Evolutionary conservation across 2,888 invertebrate genomes (phyloP), one percentile per base, ranked within the genome.

Genomic region (Nasonovia ribisnigri): DNA sequence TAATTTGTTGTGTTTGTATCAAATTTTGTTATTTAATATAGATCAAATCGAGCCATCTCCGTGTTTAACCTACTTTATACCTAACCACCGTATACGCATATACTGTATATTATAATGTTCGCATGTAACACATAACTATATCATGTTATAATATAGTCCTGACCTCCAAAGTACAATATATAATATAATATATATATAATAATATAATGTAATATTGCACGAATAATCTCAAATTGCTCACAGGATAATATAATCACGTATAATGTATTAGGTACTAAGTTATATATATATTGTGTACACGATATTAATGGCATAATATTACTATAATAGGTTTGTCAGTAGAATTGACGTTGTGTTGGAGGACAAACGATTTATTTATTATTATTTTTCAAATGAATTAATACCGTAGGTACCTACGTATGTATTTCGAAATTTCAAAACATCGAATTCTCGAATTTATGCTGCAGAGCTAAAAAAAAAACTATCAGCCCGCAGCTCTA

Each of bases 51-150:
- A 57, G 46, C 46, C 13, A 46, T 90, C 93, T 46, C 46, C 48
- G 57, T 84, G 26, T 93, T 90, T 93, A 93, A 93, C 93, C 93
- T 93, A 93, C 57, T 93, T 93, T 57, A 48, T 84, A 84, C 16
- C 11, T 36, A 77, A 46, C 57, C 26, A 24, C 36, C 24, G 13
- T 54, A 54, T 54, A 46, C 8, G 48, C 84, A 42, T 42, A 57
- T 42, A 57, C 24, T 86, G 29, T 86, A n/a, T 29, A 77, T 42
- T 77, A 89, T 29, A 89, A n/a, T 42, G 57, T n/a, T 42, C 36
- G 24, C 67, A 24, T 51, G 26, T 51, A 48, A 90, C 90, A 16
- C 26, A 43, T 20, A 57, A 51, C 54, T 88, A 46, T 86, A 93
- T 89, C 93, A 84, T 90, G 90, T 93, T 57, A 67, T n/a, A 67